A percentile compares a stretch with the other conserved stretches of the same genome.
Conservation (phyloP, 2,888 invertebrate species). For the Cylindroiulus punctatus region DNA sequence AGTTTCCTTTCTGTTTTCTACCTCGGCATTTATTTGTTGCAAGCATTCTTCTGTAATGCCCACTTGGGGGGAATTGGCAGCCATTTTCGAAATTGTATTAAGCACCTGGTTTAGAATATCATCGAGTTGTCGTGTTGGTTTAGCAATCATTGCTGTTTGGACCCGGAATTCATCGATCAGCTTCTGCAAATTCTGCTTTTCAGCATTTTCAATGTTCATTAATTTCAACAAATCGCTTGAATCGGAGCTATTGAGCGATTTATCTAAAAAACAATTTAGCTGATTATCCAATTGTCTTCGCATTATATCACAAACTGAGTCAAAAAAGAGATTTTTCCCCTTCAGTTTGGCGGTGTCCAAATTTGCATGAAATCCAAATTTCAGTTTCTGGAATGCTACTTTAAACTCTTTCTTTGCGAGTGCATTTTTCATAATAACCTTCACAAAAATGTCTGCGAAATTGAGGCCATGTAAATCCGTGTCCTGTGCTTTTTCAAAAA, state of each 20-base stretch:
- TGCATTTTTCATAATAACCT: neutral
- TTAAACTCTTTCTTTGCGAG: neutral
- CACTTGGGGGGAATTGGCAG: neutral
- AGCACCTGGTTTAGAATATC: neutral
- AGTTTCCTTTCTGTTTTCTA: neutral
- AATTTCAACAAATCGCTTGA: neutral
- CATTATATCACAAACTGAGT: neutral
- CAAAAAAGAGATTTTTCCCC: neutral
- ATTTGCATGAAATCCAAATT: neutral
- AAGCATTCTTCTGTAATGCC: neutral
- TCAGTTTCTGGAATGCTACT: neutral
- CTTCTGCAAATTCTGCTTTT: slow-evolving; percentile 1
- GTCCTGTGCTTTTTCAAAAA: neutral
- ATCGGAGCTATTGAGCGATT: neutral
- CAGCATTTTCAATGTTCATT: neutral
- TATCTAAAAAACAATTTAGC: neutral
- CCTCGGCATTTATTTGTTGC: neutral
- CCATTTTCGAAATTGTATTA: neutral
- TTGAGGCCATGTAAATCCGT: neutral
- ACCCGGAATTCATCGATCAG: neutral
- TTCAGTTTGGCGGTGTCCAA: neutral
- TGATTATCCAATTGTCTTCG: neutral
- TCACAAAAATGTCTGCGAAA: neutral
- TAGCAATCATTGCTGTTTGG: neutral
- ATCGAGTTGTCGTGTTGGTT: neutral